Percentiles rank a stretch among this genome's conserved stretches.
These are phyloP conservation scores for Phaethon lepturus DNA, from an alignment of 2,113 vertebrate species.

Conservation along the genomic window DNA sequence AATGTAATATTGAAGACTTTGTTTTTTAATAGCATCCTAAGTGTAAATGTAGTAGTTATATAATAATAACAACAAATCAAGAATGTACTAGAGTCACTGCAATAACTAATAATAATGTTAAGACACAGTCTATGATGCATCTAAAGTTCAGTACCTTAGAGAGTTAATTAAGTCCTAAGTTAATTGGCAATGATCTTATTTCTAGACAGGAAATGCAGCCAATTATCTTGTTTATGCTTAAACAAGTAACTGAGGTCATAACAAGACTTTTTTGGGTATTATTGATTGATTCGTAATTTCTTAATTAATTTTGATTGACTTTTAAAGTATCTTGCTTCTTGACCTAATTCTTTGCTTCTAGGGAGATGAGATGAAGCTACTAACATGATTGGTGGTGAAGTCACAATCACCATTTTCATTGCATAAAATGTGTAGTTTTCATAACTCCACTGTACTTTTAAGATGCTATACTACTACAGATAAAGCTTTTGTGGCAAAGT, in stretches of 20 bases:
- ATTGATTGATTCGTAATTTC: conserved; percentile 71
- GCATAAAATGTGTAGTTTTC: neutral
- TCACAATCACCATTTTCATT: neutral
- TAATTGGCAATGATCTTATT: conserved; percentile 78
- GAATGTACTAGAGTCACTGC: neutral
- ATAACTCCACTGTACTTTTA: neutral
- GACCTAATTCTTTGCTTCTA: conserved; percentile 33
- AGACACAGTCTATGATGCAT: conserved; percentile 41
- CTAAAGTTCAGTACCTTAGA: conserved; percentile 75
- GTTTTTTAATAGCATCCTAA: conserved; percentile 38
- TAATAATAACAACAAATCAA: conserved; percentile 65
- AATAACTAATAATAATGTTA: conserved; percentile 67
- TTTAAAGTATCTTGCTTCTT: conserved; percentile 40
- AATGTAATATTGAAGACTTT: conserved; percentile 57
- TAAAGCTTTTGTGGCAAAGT: neutral
- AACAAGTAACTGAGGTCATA: conserved; percentile 70
- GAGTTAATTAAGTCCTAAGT: conserved; percentile 77
- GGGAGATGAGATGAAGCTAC: neutral
- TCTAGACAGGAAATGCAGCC: conserved; percentile 67
- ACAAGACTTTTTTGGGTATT: conserved; percentile 68
- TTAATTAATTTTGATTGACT: conserved; percentile 77
- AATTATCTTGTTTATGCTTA: conserved; percentile 75
- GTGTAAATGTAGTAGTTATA: conserved; percentile 62
- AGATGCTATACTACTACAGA: neutral
- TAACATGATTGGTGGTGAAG: neutral